Conservation (phyloP, 2,888 invertebrate species). For the Ophion slaviceki region DNA sequence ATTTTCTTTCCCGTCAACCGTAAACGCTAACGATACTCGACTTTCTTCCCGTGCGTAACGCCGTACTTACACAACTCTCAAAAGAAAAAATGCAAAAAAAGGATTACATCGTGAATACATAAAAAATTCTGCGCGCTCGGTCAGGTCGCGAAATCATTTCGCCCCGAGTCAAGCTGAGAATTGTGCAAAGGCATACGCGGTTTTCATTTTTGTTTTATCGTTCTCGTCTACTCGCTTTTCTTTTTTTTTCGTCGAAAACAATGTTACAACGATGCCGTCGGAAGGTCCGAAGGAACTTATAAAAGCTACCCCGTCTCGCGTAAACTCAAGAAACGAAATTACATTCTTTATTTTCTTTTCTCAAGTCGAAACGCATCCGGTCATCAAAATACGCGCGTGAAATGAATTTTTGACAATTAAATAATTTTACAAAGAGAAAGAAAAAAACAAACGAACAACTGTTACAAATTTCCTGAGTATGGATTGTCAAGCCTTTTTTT, state of each 20-base stretch:
- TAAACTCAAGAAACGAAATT: background rate
- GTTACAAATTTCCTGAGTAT: slow-evolving; percentile 12
- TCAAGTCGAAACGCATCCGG: background rate
- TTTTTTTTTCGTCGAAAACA: background rate
- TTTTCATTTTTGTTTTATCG: slow-evolving; percentile 30
- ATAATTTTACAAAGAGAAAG: background rate
- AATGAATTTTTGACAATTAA: slow-evolving; percentile 6
- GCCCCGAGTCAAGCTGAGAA: slow-evolving; percentile 30
- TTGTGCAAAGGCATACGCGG: slow-evolving; percentile 50
- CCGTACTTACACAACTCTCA: slow-evolving; percentile 3
- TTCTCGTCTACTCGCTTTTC: background rate
- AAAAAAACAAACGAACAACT: background rate
- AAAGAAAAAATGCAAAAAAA: slow-evolving; percentile 8
- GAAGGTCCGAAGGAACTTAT: background rate
- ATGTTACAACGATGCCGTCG: slow-evolving; percentile 10
- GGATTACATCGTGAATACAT: slow-evolving; percentile 27
- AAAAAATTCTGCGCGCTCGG: slow-evolving; percentile 46
- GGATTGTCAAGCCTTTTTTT: slow-evolving; percentile 8
- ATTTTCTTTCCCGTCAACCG: background rate
- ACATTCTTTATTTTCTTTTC: background rate
- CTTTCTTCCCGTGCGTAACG: background rate
- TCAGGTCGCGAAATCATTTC: slow-evolving; percentile 23
- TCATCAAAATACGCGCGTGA: slow-evolving; percentile 1
- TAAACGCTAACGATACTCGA: background rate
- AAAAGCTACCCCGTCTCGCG: slow-evolving; percentile 24